Base-by-base conservation (phyloP, 2,113 vertebrate species). In the Corythoichthys intestinalis region DNA sequence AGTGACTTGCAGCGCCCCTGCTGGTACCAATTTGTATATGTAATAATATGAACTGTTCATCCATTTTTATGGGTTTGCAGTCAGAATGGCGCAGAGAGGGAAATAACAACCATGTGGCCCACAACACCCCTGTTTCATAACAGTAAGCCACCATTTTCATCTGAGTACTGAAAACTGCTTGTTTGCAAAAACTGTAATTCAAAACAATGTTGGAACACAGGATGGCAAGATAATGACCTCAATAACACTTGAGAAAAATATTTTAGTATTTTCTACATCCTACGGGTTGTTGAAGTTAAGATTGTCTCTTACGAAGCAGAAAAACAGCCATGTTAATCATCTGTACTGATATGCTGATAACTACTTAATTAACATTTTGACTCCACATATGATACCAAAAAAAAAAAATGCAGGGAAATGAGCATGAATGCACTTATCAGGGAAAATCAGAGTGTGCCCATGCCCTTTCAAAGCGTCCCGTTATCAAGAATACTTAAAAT, bases 401-500 rank as follows among this genome's bases (percentile, higher is more conserved):
- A 70, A 66, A n/a, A 13, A 61, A 70, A 74, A 70, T 69, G 73
- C 60, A 47, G 71, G 75, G 69, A 80, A 80, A 81, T 79, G 44
- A 75, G 67, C 66, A 65, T 52, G 56, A 74, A 75, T 69, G 58
- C 38, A 44, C 62, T 44, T 48, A 78, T 77, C 63, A 72, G 44
- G 20, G 63, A 53, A 41, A 69, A 72, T 70, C 77, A 75, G 72
- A 75, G 15, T 52, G 6, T 70, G 63, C 67, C 65, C 56, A 66
- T 76, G 62, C 71, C 66, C 65, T 77, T 76, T 65, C 64, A 69
- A 60, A 70, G 37, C 48, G 1, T 50, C 70, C 41, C 59, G 69
- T 62, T 56, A 83, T 83, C 67, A 76, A 76, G 70, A 69, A 10
- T 78, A 74, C 71, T 81, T 74, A 80, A 79, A 88, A 86, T 74